Base-by-base conservation (phyloP, 1,140 invertebrate genomes). In the Tetramorium parvispinum region DNA sequence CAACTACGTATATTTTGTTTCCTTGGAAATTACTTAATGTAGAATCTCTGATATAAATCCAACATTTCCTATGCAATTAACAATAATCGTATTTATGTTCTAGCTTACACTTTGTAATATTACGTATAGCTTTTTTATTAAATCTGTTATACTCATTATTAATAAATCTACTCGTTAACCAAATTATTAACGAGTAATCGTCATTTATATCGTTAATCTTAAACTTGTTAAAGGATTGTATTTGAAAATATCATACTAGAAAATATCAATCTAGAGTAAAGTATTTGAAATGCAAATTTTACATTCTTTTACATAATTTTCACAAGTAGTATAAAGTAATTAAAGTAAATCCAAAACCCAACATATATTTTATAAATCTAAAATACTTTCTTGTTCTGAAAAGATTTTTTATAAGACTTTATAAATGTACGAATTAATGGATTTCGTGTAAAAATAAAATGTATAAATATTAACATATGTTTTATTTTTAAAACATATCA, bases 101-200 rank as follows among this genome's bases (percentile, higher is more conserved):
- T 32, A 32, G 3, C 32, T 0, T 51, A 18, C 46, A 40, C n/a
- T 79, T 21, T 32, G 7, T 65, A 66, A 46, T 46, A 79, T 66
- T 79, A 68, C n/a, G 32, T 68, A 53, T 68, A 79, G 5, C 24
- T 66, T 53, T 79, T 68, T 40, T n/a, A 49, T 57, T 78, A 68
- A 63, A 51, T 37, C 11, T 13, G 24, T 65, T 79, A 79, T 37
- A 79, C 13, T 79, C 46, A 68, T 18, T 77, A 77, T 65, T 49
- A 66, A 73, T 49, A 66, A 73, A 75, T 16, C 18, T 37, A 13
- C 10, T 37, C 7, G 32, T n/a, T 65, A 21, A 3, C 4, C 18
- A 51, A 65, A 65, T 65, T 3, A 4, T 40, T 51, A 53, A 40
- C 2, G 40, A 66, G 27, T 32, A 46, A 78, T 32, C 32, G 32